Conservation (phyloP, 2,797 vertebrate genomes). For the Hypotaenidia okinawae region DNA sequence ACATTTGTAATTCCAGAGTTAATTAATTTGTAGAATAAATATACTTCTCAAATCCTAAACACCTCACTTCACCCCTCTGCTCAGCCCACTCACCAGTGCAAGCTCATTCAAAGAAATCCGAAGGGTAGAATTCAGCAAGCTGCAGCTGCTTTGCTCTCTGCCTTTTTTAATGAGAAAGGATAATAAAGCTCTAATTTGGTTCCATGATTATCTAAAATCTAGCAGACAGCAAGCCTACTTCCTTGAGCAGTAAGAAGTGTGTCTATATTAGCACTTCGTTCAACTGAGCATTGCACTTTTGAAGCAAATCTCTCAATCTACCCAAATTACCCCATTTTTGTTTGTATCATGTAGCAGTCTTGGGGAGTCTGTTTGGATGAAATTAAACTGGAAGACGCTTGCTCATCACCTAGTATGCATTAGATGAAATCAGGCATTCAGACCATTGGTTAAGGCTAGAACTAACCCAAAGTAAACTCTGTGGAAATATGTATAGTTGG, state of each 20-base stretch:
- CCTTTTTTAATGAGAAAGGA: neutral
- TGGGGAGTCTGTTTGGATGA: neutral
- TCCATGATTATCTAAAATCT: neutral
- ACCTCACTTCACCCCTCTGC: neutral
- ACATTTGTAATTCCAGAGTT: neutral
- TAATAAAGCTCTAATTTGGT: neutral
- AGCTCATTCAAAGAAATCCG: conserved; percentile 19
- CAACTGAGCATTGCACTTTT: neutral
- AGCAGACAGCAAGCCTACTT: neutral
- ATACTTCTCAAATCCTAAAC: conserved; percentile 15
- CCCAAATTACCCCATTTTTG: neutral
- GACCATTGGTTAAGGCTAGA: neutral
- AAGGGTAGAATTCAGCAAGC: neutral
- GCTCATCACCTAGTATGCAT: neutral
- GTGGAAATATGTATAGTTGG: neutral
- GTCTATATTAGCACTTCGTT: neutral
- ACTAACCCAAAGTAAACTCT: neutral
- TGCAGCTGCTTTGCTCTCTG: neutral
- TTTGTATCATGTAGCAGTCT: neutral
- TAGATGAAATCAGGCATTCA: neutral
- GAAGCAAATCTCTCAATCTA: neutral
- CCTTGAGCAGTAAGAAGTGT: neutral
- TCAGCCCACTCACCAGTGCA: neutral
- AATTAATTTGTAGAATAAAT: conserved; percentile 47
- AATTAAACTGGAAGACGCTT: neutral